Evolutionary conservation across 2,797 vertebrate species (phyloP).

Genomic region (Dryobates pubescens): DNA sequence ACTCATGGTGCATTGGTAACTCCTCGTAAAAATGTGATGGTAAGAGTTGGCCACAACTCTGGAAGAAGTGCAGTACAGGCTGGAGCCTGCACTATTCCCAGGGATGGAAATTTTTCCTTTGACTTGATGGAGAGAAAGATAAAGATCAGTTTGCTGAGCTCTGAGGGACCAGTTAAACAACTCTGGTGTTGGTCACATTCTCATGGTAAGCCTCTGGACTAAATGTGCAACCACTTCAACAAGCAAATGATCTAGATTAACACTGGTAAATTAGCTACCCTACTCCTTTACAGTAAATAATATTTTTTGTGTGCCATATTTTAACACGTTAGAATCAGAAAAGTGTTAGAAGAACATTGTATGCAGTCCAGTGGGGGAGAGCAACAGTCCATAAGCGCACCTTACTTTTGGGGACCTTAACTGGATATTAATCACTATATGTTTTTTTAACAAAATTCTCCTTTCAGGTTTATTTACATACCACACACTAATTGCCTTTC

Average conservation of each 20-base stretch:
- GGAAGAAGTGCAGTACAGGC: not conserved
- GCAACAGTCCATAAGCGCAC: not conserved
- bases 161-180: conserved; percentile 46
- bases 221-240: not conserved
- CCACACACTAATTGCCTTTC: not conserved
- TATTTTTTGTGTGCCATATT: not conserved
- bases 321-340: conserved; percentile 1
- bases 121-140: conserved; percentile 16
- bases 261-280: not conserved
- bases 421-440: not conserved
- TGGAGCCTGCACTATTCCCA: not conserved
- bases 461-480: not conserved
- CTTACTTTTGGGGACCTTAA: not conserved
- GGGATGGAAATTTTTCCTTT: conserved; percentile 55
- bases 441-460: conserved; percentile 4
- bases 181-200: conserved; percentile 21
- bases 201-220: not conserved
- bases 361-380: not conserved
- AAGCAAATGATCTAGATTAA: conserved; percentile 21
- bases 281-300: not conserved
- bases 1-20: not conserved
- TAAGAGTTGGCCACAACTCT: not conserved
- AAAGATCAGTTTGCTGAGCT: conserved; percentile 35
- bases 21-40: not conserved
- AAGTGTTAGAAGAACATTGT: not conserved